Percentiles rank a stretch among this genome's conserved stretches.
phyloP scores from a whole-genome alignment of 2,888 invertebrate species.

The Drosophila mettleri region DNA sequence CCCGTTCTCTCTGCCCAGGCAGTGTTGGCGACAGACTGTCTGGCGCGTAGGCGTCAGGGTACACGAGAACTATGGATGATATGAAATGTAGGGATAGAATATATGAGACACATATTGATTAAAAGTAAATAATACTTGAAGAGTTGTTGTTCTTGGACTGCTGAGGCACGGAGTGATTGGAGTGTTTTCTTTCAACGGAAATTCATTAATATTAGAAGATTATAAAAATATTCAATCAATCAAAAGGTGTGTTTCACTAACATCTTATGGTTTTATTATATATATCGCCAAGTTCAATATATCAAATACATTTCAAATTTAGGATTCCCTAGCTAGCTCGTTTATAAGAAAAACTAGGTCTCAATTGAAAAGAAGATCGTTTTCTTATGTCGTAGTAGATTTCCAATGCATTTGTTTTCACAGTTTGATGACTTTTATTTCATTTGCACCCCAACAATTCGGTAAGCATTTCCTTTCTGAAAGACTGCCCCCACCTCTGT shows the following conservation, averaged over 20 bases:
- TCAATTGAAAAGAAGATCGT: constrained; percentile 16
- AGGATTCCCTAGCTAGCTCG: neutral
- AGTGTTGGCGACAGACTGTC: constrained; percentile 80
- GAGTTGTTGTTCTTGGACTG: constrained; percentile 32
- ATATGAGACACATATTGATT: constrained; percentile 28
- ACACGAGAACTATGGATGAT: constrained; percentile 30
- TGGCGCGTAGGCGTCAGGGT: constrained; percentile 65
- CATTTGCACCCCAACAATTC: constrained; percentile 41
- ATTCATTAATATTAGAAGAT: constrained; percentile 65
- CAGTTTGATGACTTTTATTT: constrained; percentile 46
- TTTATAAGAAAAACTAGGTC: constrained; percentile 1
- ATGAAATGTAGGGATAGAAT: constrained; percentile 26
- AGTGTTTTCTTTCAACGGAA: constrained; percentile 1
- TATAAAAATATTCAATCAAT: constrained; percentile 25
- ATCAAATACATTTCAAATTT: constrained; percentile 7
- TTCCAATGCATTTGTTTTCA: constrained; percentile 38
- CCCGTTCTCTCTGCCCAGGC: constrained; percentile 24
- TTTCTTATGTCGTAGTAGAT: constrained; percentile 14
- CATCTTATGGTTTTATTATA: neutral
- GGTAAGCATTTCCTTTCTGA: constrained; percentile 34
- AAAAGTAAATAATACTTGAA: constrained; percentile 33
- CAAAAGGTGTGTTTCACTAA: neutral
- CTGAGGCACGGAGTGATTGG: neutral
- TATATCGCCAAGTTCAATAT: neutral
- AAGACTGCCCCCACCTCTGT: constrained; percentile 10